These are phyloP conservation scores for Acrobasis repandana DNA, from an alignment of 2,888 invertebrate species.

Conservation along the genomic window DNA sequence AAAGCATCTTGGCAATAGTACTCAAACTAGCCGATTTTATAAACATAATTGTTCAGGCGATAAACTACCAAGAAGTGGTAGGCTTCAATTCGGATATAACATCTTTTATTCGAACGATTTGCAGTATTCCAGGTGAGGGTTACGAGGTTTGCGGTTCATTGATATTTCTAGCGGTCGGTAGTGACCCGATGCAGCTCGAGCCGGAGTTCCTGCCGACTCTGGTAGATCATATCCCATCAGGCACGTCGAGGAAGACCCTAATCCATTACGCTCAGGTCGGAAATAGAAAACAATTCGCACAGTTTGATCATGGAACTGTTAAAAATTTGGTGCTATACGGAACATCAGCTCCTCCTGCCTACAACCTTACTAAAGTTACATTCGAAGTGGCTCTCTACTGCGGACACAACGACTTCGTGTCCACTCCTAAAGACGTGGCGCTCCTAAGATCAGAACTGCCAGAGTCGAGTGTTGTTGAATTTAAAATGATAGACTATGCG, in stretches of 20 bases:
- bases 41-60: not conserved
- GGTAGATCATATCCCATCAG: slow-evolving; percentile 35
- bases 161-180: slow-evolving; percentile 29
- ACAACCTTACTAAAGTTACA: slow-evolving; percentile 39
- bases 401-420: slow-evolving; percentile 20
- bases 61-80: slow-evolving; percentile 29
- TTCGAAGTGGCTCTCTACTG: slow-evolving; percentile 19
- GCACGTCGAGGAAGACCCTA: slow-evolving; percentile 39
- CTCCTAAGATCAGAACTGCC: slow-evolving; percentile 15
- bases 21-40: not conserved
- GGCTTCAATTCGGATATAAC: not conserved
- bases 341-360: slow-evolving; percentile 37
- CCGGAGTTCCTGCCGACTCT: slow-evolving; percentile 32
- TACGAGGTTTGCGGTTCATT: slow-evolving; percentile 31
- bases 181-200: slow-evolving; percentile 32
- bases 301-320: slow-evolving; percentile 37
- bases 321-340: slow-evolving; percentile 35
- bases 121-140: slow-evolving; percentile 25
- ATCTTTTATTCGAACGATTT: slow-evolving; percentile 28
- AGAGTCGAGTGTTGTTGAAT: not conserved
- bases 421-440: slow-evolving; percentile 19
- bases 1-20: slow-evolving; percentile 17
- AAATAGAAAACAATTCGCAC: slow-evolving; percentile 32
- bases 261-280: slow-evolving; percentile 40
- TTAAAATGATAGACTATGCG: slow-evolving; percentile 10